Evolutionary conservation across 2,113 vertebrate genomes (phyloP).

Genomic region (Mustelus asterias): DNA sequence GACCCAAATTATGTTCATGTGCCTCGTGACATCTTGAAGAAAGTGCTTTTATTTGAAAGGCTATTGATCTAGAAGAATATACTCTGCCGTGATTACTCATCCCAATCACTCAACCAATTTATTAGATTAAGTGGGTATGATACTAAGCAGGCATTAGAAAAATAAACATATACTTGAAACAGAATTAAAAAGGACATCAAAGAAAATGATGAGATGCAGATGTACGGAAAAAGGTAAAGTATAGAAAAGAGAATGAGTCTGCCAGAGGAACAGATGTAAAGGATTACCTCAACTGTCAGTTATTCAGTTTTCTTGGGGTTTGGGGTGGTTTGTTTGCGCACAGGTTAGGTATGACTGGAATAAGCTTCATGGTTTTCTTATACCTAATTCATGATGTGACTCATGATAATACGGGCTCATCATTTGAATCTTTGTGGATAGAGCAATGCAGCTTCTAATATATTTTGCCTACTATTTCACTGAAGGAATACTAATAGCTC

Average conservation of each 20-base stretch:
- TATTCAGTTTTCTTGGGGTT: not conserved
- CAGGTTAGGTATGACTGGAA: not conserved
- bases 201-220: conserved; percentile 31
- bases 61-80: not conserved
- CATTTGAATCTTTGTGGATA: not conserved
- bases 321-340: not conserved
- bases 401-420: not conserved
- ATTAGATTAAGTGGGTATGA: conserved; percentile 11
- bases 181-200: conserved; percentile 10
- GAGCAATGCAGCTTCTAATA: not conserved
- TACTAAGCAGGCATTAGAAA: conserved; percentile 28
- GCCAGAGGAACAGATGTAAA: not conserved
- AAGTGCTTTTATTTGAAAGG: not conserved
- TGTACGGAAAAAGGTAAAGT: conserved; percentile 11
- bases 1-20: not conserved
- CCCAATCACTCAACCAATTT: not conserved
- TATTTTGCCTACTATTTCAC: not conserved
- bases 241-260: conserved; percentile 7
- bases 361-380: not conserved
- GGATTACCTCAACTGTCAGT: conserved; percentile 23
- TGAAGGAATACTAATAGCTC: not conserved
- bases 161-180: conserved; percentile 5
- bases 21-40: not conserved
- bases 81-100: not conserved
- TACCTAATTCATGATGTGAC: not conserved